A percentile compares a stretch with the other conserved stretches of the same genome.
Evolutionary conservation across 2,113 vertebrate genomes (phyloP).

Genomic region (Chaenocephalus aceratus): DNA sequence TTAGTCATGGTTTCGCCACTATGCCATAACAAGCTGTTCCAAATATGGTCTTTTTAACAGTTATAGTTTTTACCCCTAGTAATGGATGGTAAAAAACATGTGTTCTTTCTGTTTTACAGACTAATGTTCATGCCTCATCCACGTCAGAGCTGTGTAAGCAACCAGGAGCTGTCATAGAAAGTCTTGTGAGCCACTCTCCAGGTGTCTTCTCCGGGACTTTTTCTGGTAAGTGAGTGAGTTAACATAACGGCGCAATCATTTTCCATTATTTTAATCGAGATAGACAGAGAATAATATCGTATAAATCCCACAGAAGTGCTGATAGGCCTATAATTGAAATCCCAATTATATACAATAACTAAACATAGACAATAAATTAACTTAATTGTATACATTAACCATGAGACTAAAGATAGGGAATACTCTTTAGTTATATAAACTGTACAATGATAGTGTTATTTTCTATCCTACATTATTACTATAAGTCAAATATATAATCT

Average conservation of each 20-base stretch:
- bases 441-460: not conserved
- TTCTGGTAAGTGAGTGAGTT: slow-evolving; percentile 82
- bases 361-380: not conserved
- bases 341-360: not conserved
- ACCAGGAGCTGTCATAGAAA: slow-evolving; percentile 94
- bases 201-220: slow-evolving; percentile 96
- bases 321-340: not conserved
- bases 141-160: slow-evolving; percentile 68
- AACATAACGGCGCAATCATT: not conserved
- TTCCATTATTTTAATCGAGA: not conserved
- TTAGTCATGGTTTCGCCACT: not conserved
- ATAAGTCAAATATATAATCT: not conserved
- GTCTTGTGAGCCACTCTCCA: slow-evolving; percentile 93
- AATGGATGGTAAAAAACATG: not conserved
- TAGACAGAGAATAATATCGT: not conserved
- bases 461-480: not conserved
- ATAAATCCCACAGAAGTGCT: not conserved
- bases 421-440: not conserved
- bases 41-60: not conserved
- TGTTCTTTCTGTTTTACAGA: slow-evolving; percentile 37
- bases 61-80: not conserved
- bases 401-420: not conserved
- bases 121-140: slow-evolving; percentile 1
- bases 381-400: not conserved
- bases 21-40: not conserved